Evolutionary conservation across 2,797 vertebrate species (phyloP).

Genomic region (Callimico goeldii): DNA sequence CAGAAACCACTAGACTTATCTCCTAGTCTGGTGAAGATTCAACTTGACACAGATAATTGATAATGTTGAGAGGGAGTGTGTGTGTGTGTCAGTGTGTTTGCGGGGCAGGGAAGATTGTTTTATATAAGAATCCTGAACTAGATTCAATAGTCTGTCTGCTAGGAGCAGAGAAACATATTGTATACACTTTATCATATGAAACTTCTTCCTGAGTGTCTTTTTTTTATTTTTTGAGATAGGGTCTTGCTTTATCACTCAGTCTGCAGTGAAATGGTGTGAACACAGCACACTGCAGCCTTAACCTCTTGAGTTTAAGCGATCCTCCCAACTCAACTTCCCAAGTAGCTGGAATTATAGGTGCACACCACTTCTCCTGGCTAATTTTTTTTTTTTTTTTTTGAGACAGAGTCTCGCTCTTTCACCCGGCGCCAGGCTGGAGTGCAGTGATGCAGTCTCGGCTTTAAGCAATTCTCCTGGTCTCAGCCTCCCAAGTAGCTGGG

Average conservation of each 20-base stretch:
- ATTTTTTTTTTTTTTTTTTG: background rate
- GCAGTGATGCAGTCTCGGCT: too few species aligned
- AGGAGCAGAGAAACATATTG: background rate
- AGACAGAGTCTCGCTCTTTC: too few species aligned
- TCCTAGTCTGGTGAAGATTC: background rate
- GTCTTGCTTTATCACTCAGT: background rate
- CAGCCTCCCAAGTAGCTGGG: too few species aligned
- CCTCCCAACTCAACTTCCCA: background rate
- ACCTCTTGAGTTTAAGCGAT: background rate
- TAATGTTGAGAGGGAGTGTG: background rate
- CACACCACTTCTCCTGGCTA: background rate
- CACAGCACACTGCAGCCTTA: background rate
- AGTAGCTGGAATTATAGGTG: background rate
- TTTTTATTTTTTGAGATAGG: background rate
- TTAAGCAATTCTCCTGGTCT: too few species aligned
- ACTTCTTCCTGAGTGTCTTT: background rate
- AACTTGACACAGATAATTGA: background rate
- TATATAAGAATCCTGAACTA: background rate
- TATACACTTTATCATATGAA: background rate
- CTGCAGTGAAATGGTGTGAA: background rate
- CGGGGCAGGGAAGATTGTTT: background rate
- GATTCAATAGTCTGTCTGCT: background rate
- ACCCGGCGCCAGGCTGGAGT: too few species aligned
- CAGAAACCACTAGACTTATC: background rate
- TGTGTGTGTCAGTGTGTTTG: background rate